Base-by-base conservation (phyloP, 30 jellyfish, hydroid and myxozoan species). In the Aurelia aurita region DNA sequence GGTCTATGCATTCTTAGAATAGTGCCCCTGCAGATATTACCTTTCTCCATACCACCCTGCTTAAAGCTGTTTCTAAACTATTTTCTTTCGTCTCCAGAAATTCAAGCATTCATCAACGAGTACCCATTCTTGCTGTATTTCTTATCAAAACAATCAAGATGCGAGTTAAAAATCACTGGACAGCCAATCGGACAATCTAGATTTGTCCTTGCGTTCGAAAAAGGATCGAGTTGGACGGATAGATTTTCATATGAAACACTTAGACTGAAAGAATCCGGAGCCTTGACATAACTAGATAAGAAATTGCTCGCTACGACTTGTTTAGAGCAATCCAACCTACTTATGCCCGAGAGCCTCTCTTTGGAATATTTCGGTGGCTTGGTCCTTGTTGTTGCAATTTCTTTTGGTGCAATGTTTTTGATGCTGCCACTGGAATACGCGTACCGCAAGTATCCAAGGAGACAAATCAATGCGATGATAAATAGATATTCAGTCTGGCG, bases 21-120 rank as follows among this genome's bases (percentile, higher is more conserved):
- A n/a, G n/a, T n/a, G n/a, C n/a, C n/a, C n/a, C n/a, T n/a, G n/a
- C n/a, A n/a, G n/a, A n/a, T n/a, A n/a, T n/a, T n/a, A n/a, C n/a
- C n/a, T n/a, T n/a, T n/a, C n/a, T n/a, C n/a, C n/a, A n/a, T n/a
- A n/a, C n/a, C n/a, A n/a, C n/a, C n/a, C n/a, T n/a, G n/a, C n/a
- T 34, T 34, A 34, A 34, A 34, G 7, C 4, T 34, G 6, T 34
- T 34, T 34, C 46, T 34, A 2, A 7, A 34, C 5, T 39, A 39
- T 39, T 15, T 4, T 8, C 12, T 39, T 39, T 39, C 51, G 2
- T 39, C 51, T 1, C 16, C 55, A 93, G 98, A 8, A 90, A 93
- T 93, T n/a, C 94, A 93, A 45, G 98, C 97, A 18, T 93, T 89
- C 88, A 82, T 93, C 47, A 89, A 93, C 85, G 98, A 93, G 47